Evolutionary conservation across 2,888 invertebrate genomes (phyloP).

Genomic region (Chloromyia formosa): DNA sequence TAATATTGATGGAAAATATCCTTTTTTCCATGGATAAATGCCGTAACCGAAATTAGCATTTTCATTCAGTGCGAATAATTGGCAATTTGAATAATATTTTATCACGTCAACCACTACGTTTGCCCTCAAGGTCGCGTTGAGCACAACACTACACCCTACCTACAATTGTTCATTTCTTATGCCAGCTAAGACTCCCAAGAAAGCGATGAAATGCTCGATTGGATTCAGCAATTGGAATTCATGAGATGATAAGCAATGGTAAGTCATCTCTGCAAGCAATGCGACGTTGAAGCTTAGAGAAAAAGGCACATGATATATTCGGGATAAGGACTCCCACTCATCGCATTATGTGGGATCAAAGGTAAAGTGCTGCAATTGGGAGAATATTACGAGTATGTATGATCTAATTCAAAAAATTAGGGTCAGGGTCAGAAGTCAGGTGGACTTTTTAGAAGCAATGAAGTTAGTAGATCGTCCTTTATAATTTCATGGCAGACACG

Average conservation of each 20-base stretch:
- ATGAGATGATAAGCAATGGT: slow-evolving; percentile 36
- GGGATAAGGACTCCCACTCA: not conserved
- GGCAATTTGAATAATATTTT: slow-evolving; percentile 4
- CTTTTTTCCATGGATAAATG: not conserved
- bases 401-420: too few species aligned
- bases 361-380: not conserved
- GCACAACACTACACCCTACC: not conserved
- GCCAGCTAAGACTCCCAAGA: not conserved
- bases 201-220: not conserved
- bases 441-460: too few species aligned
- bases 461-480: too few species aligned
- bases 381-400: not conserved
- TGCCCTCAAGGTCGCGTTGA: not conserved
- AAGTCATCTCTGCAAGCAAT: slow-evolving; percentile 14
- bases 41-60: slow-evolving; percentile 15
- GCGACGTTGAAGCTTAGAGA: not conserved
- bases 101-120: not conserved
- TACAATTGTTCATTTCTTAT: not conserved
- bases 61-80: slow-evolving; percentile 12
- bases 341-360: not conserved
- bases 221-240: slow-evolving; percentile 6
- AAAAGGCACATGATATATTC: not conserved
- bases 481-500: too few species aligned
- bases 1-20: not conserved
- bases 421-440: too few species aligned